phyloP scores from a whole-genome alignment of 1,140 invertebrate species.

The Asobara japonica region DNA sequence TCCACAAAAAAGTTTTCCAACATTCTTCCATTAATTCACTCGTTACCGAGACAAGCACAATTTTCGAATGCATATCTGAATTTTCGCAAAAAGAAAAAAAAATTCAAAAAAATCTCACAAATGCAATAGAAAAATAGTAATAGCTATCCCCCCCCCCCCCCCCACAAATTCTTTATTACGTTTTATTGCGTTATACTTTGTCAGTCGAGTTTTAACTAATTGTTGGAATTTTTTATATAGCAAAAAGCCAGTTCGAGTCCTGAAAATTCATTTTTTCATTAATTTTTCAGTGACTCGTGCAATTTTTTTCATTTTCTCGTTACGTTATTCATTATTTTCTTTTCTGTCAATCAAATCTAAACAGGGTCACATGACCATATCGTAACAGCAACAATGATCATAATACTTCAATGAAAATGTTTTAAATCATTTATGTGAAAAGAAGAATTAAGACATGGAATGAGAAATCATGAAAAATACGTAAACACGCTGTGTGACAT shows the following conservation, averaged over 20 bases:
- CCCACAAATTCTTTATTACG: neutral
- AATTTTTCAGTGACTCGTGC: neutral
- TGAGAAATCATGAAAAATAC: neutral
- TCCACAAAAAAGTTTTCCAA: too few relatives aligned
- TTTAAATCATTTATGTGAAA: slow-evolving; percentile 18
- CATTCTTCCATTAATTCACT: neutral
- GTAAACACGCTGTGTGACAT: slow-evolving; percentile 37
- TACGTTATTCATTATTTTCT: neutral
- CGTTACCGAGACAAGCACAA: neutral
- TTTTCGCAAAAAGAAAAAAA: too few relatives aligned
- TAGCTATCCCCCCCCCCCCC: neutral
- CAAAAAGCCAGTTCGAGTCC: slow-evolving; percentile 12
- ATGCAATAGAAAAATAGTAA: neutral
- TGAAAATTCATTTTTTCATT: neutral
- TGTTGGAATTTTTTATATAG: slow-evolving; percentile 5
- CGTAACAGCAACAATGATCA: slow-evolving; percentile 31
- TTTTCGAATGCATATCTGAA: neutral
- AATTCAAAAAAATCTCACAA: neutral
- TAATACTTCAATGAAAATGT: slow-evolving; percentile 21
- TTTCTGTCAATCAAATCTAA: neutral
- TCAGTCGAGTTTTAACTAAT: slow-evolving; percentile 7
- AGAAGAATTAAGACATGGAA: neutral
- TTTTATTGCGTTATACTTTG: slow-evolving; percentile 17
- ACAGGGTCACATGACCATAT: slow-evolving; percentile 43
- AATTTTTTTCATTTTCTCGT: slow-evolving; percentile 10